A percentile compares a stretch with the other conserved stretches of the same genome.
Evolutionary conservation across 1,140 invertebrate species (phyloP).

Genomic region (Artemia franciscana): DNA sequence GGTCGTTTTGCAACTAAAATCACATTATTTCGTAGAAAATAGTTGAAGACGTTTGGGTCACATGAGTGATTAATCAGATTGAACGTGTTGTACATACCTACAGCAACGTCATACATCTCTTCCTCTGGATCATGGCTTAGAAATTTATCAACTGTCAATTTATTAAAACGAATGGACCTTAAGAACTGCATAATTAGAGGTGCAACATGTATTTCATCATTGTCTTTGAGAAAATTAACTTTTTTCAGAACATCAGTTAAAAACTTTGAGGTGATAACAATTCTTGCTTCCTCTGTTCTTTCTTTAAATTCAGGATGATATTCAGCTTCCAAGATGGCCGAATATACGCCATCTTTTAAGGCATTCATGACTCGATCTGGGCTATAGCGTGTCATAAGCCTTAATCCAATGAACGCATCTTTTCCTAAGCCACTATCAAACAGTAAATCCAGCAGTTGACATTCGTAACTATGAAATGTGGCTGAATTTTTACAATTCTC

Average conservation of each 20-base stretch:
- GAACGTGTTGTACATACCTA: not conserved
- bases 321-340: not conserved
- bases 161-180: not conserved
- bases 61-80: not conserved
- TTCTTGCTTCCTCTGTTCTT: not conserved
- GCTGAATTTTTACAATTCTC: not conserved
- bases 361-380: not conserved
- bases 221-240: not conserved
- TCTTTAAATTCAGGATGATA: not conserved
- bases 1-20: not conserved
- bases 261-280: not conserved
- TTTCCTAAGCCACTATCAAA: not conserved
- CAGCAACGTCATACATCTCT: not conserved
- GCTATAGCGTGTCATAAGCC: not conserved
- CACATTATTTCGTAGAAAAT: not conserved
- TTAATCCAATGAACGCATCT: not conserved
- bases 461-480: not conserved
- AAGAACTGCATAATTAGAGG: not conserved
- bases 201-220: not conserved
- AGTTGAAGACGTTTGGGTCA: not conserved
- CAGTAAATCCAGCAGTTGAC: not conserved
- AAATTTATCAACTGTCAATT: not conserved
- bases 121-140: not conserved
- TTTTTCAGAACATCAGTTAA: not conserved
- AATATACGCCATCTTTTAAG: not conserved